Evolutionary conservation across 2,113 vertebrate genomes (phyloP).

Genomic region (Falcunculus frontatus): DNA sequence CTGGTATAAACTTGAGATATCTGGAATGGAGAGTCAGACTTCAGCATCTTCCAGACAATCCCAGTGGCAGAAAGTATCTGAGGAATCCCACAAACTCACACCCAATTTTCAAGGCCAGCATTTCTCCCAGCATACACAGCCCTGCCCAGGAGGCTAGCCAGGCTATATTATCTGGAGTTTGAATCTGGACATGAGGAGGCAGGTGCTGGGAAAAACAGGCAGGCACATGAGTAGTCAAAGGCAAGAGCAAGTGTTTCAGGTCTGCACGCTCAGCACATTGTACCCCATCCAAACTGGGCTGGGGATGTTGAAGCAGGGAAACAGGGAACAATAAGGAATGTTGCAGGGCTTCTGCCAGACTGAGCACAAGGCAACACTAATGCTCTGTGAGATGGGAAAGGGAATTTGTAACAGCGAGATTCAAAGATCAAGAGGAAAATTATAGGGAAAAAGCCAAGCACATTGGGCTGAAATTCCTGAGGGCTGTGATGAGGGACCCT

Average conservation of each 20-base stretch:
- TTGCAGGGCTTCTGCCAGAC: not conserved
- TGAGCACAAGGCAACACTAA: not conserved
- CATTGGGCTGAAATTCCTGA: not conserved
- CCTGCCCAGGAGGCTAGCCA: constrained; percentile 60
- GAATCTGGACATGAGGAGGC: constrained; percentile 64
- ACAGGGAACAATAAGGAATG: not conserved
- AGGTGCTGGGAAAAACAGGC: constrained; percentile 55
- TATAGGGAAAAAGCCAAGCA: not conserved
- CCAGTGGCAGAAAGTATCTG: constrained; percentile 10
- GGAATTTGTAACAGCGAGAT: not conserved
- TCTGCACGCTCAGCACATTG: constrained; percentile 51
- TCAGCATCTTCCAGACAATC: not conserved
- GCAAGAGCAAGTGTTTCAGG: constrained; percentile 43
- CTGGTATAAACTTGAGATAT: not conserved
- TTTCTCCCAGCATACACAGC: constrained; percentile 46
- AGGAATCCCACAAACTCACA: constrained; percentile 45
- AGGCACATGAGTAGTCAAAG: constrained; percentile 57
- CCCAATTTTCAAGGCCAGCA: constrained; percentile 19
- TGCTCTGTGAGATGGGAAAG: not conserved
- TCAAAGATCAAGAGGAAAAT: not conserved
- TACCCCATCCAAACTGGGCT: not conserved
- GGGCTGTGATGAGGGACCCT: not conserved
- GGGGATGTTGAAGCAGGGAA: not conserved
- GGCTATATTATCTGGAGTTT: constrained; percentile 37
- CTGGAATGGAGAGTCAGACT: not conserved